Evolutionary conservation across 2,113 vertebrate genomes (phyloP).

Genomic region (Pseudonaja textilis): DNA sequence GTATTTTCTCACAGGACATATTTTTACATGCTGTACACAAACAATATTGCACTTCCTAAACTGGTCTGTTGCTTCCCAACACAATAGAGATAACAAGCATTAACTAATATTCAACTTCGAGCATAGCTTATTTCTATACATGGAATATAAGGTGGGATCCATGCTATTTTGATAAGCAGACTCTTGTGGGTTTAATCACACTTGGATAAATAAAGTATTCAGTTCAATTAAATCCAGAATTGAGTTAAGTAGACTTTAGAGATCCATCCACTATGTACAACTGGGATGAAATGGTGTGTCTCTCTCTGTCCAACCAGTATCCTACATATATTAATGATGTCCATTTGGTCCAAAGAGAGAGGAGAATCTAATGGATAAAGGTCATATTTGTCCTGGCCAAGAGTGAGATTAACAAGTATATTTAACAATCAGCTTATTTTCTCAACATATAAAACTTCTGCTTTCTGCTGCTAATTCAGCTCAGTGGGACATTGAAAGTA

Average conservation of each 20-base stretch:
- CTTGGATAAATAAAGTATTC: not conserved
- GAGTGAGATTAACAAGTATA: not conserved
- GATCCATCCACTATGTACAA: not conserved
- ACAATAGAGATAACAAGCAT: not conserved
- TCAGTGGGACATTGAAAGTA: not conserved
- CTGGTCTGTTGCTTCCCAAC: not conserved
- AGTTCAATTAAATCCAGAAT: not conserved
- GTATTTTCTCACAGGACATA: not conserved
- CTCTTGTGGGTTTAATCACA: not conserved
- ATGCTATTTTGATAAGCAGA: not conserved
- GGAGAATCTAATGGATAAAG: not conserved
- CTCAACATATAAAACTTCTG: not conserved
- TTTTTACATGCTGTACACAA: not conserved
- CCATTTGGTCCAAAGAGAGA: not conserved
- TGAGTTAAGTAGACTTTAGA: not conserved
- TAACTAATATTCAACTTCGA: not conserved
- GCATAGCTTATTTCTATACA: not conserved
- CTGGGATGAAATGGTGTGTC: not conserved
- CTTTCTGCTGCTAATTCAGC: not conserved
- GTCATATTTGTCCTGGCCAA: not conserved
- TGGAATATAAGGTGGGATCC: not conserved
- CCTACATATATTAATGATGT: not conserved
- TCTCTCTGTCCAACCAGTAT: not conserved
- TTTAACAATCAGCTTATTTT: not conserved
- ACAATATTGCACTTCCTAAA: not conserved